A percentile compares a stretch with the other conserved stretches of the same genome.
These are phyloP conservation scores for Ginglymostoma cirratum DNA, from an alignment of 2,113 vertebrate species.

Conservation along the genomic window DNA sequence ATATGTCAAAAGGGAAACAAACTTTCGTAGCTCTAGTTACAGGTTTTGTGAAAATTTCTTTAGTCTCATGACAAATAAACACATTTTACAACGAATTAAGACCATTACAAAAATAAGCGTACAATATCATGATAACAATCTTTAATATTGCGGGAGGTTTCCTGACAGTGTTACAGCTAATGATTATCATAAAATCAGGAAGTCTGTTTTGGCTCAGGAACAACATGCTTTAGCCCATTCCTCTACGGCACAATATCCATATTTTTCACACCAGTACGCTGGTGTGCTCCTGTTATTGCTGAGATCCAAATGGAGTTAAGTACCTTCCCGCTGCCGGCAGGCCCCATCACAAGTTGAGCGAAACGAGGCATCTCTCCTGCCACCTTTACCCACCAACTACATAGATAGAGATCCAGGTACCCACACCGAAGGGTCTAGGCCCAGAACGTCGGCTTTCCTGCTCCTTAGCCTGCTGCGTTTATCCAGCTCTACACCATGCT, in stretches of 20 bases:
- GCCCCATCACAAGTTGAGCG: slow-evolving; percentile 91
- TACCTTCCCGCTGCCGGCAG: slow-evolving; percentile 95
- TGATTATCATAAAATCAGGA: neutral
- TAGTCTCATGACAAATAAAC: neutral
- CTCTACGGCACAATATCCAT: neutral
- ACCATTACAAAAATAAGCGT: neutral
- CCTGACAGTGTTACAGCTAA: neutral
- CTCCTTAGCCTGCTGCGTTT: too few species aligned
- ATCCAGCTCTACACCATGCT: too few species aligned
- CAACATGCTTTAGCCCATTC: neutral
- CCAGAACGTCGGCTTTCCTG: too few species aligned
- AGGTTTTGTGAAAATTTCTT: neutral
- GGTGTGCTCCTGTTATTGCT: too few species aligned
- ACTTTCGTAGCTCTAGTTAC: neutral
- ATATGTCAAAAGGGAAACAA: neutral
- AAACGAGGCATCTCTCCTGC: slow-evolving; percentile 72
- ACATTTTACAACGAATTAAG: neutral
- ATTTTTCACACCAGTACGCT: neutral
- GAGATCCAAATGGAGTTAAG: neutral
- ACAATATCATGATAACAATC: neutral
- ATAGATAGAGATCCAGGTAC: accelerated
- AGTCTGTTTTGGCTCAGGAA: neutral
- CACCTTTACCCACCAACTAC: accelerated
- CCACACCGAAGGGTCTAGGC: too few species aligned
- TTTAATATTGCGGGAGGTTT: neutral